Conservation (phyloP, 2,797 vertebrate species). For the Menidia menidia region DNA sequence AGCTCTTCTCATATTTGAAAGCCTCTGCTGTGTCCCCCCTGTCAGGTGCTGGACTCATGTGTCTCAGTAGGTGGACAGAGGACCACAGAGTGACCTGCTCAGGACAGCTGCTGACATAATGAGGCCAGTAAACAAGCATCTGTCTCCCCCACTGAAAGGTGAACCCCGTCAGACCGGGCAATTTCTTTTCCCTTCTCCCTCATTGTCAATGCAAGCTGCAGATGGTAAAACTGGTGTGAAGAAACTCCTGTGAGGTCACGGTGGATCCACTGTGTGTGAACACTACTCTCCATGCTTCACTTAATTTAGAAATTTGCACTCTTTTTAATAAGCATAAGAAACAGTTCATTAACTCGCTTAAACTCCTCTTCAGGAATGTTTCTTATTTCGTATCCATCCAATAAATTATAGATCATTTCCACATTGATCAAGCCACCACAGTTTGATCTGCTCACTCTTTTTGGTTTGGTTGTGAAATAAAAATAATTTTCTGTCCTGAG, state of each 20-base stretch:
- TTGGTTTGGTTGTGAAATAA: too few species aligned
- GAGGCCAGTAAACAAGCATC: constrained; percentile 87
- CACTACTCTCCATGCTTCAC: neutral
- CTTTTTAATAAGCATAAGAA: too few species aligned
- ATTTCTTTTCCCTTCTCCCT: constrained; percentile 48
- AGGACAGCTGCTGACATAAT: constrained; percentile 85
- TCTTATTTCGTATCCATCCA: too few species aligned
- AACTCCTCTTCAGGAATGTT: too few species aligned
- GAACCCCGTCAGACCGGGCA: constrained; percentile 53
- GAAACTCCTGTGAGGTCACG: constrained; percentile 14
- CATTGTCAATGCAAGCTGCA: constrained; percentile 48
- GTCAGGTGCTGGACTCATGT: constrained; percentile 66
- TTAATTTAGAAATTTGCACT: neutral
- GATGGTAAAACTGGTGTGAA: constrained; percentile 50
- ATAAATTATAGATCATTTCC: too few species aligned
- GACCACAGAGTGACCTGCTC: constrained; percentile 77
- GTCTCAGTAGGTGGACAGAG: constrained; percentile 81
- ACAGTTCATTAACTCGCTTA: too few species aligned
- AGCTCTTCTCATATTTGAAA: constrained; percentile 43
- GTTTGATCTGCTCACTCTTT: too few species aligned
- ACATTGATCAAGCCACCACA: too few species aligned
- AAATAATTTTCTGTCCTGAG: too few species aligned
- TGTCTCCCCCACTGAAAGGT: constrained; percentile 75
- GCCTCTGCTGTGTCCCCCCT: constrained; percentile 51
- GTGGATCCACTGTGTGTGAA: neutral